Evolutionary conservation across 2,888 invertebrate genomes (phyloP).

Genomic region (Acronicta leporina): DNA sequence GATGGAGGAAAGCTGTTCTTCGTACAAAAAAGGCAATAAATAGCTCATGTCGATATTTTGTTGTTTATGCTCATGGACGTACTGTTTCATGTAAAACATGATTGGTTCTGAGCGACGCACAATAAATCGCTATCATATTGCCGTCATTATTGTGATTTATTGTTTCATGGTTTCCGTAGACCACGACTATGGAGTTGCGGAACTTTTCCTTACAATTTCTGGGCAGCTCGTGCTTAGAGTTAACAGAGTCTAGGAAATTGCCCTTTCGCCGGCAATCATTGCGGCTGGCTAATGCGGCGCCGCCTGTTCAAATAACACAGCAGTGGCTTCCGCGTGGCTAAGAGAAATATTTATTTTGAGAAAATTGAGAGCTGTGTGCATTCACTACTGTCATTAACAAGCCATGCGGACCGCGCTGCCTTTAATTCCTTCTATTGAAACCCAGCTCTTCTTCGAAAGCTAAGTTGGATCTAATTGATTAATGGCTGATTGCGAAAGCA

Average conservation of each 20-base stretch:
- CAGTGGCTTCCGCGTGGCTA: conserved; percentile 82
- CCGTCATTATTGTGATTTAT: conserved; percentile 79
- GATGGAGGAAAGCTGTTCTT: conserved; percentile 46
- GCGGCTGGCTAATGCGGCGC: conserved; percentile 77
- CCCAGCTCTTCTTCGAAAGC: conserved; percentile 35
- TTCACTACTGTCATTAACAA: conserved; percentile 72
- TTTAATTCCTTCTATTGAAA: conserved; percentile 54
- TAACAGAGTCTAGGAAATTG: conserved; percentile 83
- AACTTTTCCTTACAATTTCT: conserved; percentile 76
- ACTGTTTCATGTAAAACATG: conserved; percentile 51
- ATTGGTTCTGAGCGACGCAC: conserved; percentile 49
- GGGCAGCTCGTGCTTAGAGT: conserved; percentile 77
- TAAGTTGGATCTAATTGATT: conserved; percentile 4
- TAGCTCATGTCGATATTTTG: conserved; percentile 41
- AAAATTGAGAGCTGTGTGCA: conserved; percentile 77
- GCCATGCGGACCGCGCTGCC: conserved; percentile 55
- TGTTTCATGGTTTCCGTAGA: conserved; percentile 77
- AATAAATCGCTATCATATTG: conserved; percentile 61
- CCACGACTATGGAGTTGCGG: conserved; percentile 72
- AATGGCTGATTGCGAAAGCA: neutral
- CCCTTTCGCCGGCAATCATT: conserved; percentile 81
- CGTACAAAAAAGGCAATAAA: conserved; percentile 37
- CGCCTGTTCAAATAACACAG: conserved; percentile 79
- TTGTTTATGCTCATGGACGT: conserved; percentile 39
- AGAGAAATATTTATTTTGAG: conserved; percentile 83